phyloP scores from a whole-genome alignment of 2,888 invertebrate genomes.

The Cyclophora punctaria region DNA sequence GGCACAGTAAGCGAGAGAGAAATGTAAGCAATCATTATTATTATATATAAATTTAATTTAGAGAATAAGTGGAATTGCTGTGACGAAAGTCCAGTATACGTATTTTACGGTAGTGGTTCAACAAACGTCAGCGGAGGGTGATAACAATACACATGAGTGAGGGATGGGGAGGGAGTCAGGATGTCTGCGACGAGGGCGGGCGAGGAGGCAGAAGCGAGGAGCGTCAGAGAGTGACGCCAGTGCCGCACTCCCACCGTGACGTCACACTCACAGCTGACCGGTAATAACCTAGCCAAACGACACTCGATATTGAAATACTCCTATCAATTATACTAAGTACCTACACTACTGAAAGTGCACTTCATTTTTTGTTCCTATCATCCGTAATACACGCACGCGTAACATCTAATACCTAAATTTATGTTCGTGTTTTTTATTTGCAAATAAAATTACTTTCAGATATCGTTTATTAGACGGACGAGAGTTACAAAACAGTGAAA shows the following conservation, averaged over 20 bases:
- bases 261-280: slow-evolving; percentile 35
- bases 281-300: slow-evolving; percentile 40
- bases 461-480: slow-evolving; percentile 5
- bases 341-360: background rate
- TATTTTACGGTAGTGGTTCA: slow-evolving; percentile 1
- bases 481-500: slow-evolving; percentile 38
- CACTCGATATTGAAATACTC: no score
- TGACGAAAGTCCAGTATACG: no score
- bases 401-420: slow-evolving; percentile 9
- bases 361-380: slow-evolving; percentile 3
- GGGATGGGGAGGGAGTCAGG: slow-evolving; percentile 18
- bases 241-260: slow-evolving; percentile 43
- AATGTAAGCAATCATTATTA: no score
- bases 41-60: no score
- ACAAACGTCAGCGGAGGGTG: slow-evolving; percentile 8
- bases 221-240: slow-evolving; percentile 43
- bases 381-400: slow-evolving; percentile 1
- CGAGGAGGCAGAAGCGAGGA: slow-evolving; percentile 15
- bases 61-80: no score
- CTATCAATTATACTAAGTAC: no score
- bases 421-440: slow-evolving; percentile 9
- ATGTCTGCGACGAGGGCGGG: slow-evolving; percentile 27
- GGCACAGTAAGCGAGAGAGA: no score
- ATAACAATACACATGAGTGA: slow-evolving; percentile 19
- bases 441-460: background rate